A percentile compares a stretch with the other conserved stretches of the same genome.
Conservation (phyloP, 2,888 invertebrate genomes). For the Gryllus longicercus region DNA sequence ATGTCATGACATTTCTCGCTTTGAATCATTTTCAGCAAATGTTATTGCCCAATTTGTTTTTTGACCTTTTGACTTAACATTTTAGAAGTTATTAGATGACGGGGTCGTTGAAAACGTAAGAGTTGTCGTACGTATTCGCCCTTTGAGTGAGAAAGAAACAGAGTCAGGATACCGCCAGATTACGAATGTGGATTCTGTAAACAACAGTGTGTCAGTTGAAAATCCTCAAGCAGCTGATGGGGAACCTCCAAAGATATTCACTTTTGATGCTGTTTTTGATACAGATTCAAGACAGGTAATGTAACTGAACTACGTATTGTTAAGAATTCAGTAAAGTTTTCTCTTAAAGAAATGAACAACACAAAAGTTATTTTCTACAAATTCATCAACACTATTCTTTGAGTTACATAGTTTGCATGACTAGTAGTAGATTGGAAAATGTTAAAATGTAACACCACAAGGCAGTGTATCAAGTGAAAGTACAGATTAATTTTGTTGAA, state of each 20-base stretch:
- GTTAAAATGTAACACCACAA: no score
- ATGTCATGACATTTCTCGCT: no score
- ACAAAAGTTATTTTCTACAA: background rate
- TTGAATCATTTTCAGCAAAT: no score
- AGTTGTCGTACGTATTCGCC: slow-evolving; percentile 92
- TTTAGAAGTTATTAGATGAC: slow-evolving; percentile 37
- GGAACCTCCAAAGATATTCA: slow-evolving; percentile 84
- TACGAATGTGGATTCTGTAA: slow-evolving; percentile 71
- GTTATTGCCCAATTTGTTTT: no score
- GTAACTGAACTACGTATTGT: background rate
- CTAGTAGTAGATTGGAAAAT: no score
- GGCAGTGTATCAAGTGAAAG: no score
- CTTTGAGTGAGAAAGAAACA: slow-evolving; percentile 82
- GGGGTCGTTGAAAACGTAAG: slow-evolving; percentile 88
- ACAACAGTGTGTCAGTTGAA: slow-evolving; percentile 72
- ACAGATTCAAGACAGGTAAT: slow-evolving; percentile 75
- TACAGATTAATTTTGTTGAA: no score
- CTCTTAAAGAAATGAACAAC: slow-evolving; percentile 26
- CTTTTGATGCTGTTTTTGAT: slow-evolving; percentile 93
- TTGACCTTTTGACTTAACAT: no score
- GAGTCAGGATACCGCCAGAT: slow-evolving; percentile 67
- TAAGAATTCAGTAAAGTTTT: slow-evolving; percentile 21
- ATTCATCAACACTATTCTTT: no score
- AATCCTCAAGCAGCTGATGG: slow-evolving; percentile 67
- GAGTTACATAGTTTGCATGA: no score